Evolutionary conservation across 2,113 vertebrate species (phyloP), one percentile per base, ranked within the genome.

Genomic region (Rhea americana): DNA sequence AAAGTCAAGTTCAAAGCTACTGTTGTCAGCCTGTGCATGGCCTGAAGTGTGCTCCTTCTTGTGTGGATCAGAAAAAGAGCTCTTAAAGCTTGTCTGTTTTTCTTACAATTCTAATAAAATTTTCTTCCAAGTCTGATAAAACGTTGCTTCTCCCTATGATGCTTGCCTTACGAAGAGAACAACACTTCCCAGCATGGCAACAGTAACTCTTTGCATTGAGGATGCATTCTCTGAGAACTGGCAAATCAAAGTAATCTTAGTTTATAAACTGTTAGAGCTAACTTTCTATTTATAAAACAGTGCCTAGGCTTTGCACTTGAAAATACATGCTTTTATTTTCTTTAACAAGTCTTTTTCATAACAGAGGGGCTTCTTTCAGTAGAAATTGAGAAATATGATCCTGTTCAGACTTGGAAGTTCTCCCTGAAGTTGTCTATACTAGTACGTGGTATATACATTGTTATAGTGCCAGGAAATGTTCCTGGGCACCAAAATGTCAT

Each of bases 111-210:
- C 22, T 65, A 7, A 30, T 56, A 70, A 35, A 35, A 35, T 35
- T 35, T 35, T 35, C 35, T 35, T 35, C 35, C 35, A 35, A 35
- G 39, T 7, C n/a, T 37, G 79, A 68, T 13, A 62, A 45, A 82
- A 61, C 2, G 35, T 4, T 28, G 4, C 13, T 74, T 79, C 62
- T 80, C 35, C 35, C 47, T 56, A 26, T 8, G 1, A 1, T 11
- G 9, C 11, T 11, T 37, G 32, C 20, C 21, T 75, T 58, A 58
- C 3, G 7, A 58, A 1, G 0, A 22, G 11, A 85, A 5, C 20
- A 67, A 22, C 16, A 7, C 8, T 62, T 71, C 28, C 28, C 16
- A 32, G 8, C 4, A 5, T 8, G 66, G 32, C 7, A 63, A 18
- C 12, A 13, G 8, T 21, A 65, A 58, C 18, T 77, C 30, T 43